Percentiles rank a stretch among this genome's conserved stretches.
Conservation (phyloP, 2,113 vertebrate species). For the Corythornis vintsioides region DNA sequence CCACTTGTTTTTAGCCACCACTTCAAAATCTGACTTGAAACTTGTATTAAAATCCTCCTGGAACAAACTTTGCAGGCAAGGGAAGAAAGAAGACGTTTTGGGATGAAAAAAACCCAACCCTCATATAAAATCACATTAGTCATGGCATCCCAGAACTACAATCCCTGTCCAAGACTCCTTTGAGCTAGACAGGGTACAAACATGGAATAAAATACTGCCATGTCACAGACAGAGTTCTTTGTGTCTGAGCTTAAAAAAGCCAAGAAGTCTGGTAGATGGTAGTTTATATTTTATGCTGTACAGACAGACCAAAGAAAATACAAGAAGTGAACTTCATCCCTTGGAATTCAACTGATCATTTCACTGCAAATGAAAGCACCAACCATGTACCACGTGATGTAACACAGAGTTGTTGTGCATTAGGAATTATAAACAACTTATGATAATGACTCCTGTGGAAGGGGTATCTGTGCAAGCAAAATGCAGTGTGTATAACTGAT, state of each 20-base stretch:
- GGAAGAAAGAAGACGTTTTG: background rate
- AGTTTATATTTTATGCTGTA: background rate
- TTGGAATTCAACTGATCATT: background rate
- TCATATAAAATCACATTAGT: background rate
- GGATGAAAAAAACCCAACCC: background rate
- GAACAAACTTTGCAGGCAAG: background rate
- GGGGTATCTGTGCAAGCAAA: background rate
- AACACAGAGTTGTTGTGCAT: background rate
- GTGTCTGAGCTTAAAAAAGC: background rate
- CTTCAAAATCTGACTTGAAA: background rate
- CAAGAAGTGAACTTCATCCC: background rate
- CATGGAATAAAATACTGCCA: constrained; percentile 15
- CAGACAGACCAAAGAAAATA: background rate
- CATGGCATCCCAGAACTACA: background rate
- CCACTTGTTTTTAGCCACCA: background rate
- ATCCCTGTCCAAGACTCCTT: background rate
- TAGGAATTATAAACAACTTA: background rate
- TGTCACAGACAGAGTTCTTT: constrained; percentile 1
- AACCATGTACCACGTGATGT: background rate
- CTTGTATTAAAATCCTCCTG: background rate
- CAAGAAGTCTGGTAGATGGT: background rate
- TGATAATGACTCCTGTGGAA: background rate
- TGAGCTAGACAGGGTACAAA: background rate
- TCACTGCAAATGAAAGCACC: background rate
- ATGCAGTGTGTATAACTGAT: background rate